Base-by-base conservation (phyloP, 2,797 vertebrate genomes). In the Cynodonichthys magdalenae region DNA sequence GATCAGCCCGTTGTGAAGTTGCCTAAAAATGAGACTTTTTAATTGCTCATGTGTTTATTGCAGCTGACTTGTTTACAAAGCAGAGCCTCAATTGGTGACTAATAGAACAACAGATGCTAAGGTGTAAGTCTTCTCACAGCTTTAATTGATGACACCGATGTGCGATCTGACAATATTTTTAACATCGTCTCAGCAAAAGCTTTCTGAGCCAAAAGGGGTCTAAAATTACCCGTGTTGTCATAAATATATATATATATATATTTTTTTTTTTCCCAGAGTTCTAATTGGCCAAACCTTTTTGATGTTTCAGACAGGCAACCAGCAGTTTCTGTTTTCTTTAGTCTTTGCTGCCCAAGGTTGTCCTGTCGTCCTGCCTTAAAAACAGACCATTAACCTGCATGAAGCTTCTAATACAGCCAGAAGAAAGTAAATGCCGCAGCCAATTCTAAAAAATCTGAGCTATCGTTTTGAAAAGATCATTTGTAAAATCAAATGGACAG, bases 331-430 rank as follows among this genome's bases (percentile, higher is more conserved):
- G 42, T 79, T 83, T 75, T 78, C 61, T 73, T 67, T 58, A 66
- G 65, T 68, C 70, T 73, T 65, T 52, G 46, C 41, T 53, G 47
- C 75, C 71, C 47, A 66, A 69, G 69, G 68, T 82, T 71, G 64
- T 64, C 62, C 34, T 53, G 53, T 69, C 65, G 57, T 65, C 72
- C 59, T 53, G 59, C 71, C 61, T 74, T 15, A 75, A 74, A 79
- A 54, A 34, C 36, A 51, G 49, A 46, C 63, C 46, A 52, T 41
- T 63, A 69, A 79, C 67, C 68, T 57, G 70, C 63, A 63, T 59
- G 51, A 52, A 64, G 71, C 50, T 63, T 76, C 74, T 79, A 73
- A 78, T 79, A 48, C 83, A 80, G 80, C 62, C 34, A 65, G 81
- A 61, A 41, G 20, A 57, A 62, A 53, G 55, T 67, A 59, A 71